A percentile compares a stretch with the other conserved stretches of the same genome.
Conservation (phyloP, 1,140 invertebrate genomes). For the Ceratosolen solmsi region DNA sequence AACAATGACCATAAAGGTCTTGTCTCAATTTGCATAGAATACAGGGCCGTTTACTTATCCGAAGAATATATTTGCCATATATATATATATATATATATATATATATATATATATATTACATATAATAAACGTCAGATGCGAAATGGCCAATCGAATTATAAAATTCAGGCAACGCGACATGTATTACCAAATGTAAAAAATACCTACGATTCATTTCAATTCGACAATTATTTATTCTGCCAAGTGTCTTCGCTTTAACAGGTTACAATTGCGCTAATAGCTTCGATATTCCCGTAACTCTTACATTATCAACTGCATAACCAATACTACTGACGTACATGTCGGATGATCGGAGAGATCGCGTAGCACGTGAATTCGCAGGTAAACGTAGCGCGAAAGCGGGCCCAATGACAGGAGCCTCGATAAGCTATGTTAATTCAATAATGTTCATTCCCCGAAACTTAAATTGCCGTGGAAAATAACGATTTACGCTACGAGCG, state of each 20-base stretch:
- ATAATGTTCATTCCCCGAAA: background rate
- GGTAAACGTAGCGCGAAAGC: background rate
- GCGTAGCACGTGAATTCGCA: background rate
- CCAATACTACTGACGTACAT: too few species aligned
- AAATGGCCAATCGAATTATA: background rate
- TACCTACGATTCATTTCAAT: background rate
- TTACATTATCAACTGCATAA: too few species aligned
- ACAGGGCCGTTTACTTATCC: background rate
- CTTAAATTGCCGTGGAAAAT: background rate
- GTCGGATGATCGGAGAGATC: too few species aligned
- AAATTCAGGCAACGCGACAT: background rate
- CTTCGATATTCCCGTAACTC: too few species aligned
- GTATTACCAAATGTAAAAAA: background rate
- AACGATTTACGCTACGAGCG: background rate
- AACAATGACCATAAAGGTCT: conserved; percentile 36
- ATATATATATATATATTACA: too few species aligned
- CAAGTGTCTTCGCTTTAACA: too few species aligned
- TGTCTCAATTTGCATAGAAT: conserved; percentile 20
- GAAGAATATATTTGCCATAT: conserved; percentile 14
- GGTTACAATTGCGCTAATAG: conserved; percentile 4
- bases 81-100: too few species aligned
- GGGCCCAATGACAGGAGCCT: too few species aligned
- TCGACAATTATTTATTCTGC: background rate
- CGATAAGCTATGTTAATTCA: too few species aligned
- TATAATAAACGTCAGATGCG: background rate